Conservation (phyloP, 2,113 vertebrate genomes). For the Nesogale talazaci region DNA sequence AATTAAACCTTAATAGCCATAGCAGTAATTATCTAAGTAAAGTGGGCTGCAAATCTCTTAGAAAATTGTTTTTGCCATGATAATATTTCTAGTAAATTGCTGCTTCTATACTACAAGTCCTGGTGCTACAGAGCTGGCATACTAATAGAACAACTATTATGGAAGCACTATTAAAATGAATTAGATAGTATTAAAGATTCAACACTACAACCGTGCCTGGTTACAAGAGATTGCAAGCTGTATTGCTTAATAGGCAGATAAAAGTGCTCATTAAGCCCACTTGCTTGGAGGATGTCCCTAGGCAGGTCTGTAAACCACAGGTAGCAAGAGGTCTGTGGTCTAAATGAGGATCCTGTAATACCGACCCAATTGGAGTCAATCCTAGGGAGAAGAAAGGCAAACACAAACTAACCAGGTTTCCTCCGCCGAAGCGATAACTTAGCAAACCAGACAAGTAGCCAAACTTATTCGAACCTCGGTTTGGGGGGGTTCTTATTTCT, state of each 20-base stretch:
- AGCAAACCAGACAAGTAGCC: background rate
- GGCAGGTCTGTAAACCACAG: constrained; percentile 57
- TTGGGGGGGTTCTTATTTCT: background rate
- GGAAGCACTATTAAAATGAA: constrained; percentile 80
- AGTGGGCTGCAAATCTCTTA: constrained; percentile 56
- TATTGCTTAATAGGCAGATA: constrained; percentile 71
- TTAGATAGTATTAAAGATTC: constrained; percentile 77
- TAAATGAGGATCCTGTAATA: constrained; percentile 22
- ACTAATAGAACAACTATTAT: constrained; percentile 78
- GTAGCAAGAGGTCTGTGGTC: constrained; percentile 54
- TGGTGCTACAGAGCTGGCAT: constrained; percentile 55
- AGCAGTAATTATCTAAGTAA: constrained; percentile 54
- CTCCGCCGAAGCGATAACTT: background rate
- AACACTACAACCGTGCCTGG: constrained; percentile 69
- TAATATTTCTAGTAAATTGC: constrained; percentile 60
- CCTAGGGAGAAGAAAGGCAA: background rate
- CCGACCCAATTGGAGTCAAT: constrained; percentile 14
- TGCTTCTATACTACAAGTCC: constrained; percentile 66
- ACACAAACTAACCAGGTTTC: background rate
- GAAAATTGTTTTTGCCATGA: constrained; percentile 46
- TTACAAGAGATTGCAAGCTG: constrained; percentile 65
- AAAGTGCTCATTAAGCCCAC: constrained; percentile 76
- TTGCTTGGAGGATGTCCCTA: constrained; percentile 56
- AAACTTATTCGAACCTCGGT: constrained; percentile 48
- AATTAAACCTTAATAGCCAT: constrained; percentile 22